Percentiles rank a stretch among this genome's conserved stretches.
phyloP scores from a whole-genome alignment of 2,888 invertebrate species.

The Synanthedon myopaeformis region DNA sequence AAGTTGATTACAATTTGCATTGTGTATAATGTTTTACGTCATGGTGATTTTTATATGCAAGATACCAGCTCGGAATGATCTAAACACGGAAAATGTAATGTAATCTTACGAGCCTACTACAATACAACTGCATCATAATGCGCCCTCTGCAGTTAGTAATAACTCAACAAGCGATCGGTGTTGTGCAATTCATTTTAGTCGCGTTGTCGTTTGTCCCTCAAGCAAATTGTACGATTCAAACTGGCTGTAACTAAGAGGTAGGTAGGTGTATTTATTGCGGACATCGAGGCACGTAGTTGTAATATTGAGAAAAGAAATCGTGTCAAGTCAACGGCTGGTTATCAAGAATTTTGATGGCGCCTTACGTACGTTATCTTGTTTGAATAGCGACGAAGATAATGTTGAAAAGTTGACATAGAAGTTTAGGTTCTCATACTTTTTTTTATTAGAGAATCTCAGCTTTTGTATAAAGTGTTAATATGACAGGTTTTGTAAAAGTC shows the following conservation, averaged over 20 bases:
- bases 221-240: conserved; percentile 1
- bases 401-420: conserved; percentile 35
- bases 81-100: too few species aligned
- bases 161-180: conserved; percentile 1
- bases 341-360: conserved; percentile 55
- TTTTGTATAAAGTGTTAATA: too few species aligned
- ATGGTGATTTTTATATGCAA: too few species aligned
- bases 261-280: conserved; percentile 9
- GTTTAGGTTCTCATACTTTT: conserved; percentile 31
- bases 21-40: too few species aligned
- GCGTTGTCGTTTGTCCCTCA: not conserved
- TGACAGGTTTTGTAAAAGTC: too few species aligned
- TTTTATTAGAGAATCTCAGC: too few species aligned
- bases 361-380: conserved; percentile 48
- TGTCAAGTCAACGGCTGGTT: conserved; percentile 55
- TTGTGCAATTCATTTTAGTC: conserved; percentile 1
- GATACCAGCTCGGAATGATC: too few species aligned
- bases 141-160: not conserved
- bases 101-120: too few species aligned
- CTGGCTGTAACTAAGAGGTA: conserved; percentile 1
- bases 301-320: conserved; percentile 22
- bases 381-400: conserved; percentile 49
- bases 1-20: too few species aligned
- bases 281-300: conserved; percentile 1
- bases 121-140: not conserved